Evolutionary conservation across 2,888 invertebrate genomes (phyloP), one percentile per base, ranked within the genome.

Genomic region (Gibbula magus): DNA sequence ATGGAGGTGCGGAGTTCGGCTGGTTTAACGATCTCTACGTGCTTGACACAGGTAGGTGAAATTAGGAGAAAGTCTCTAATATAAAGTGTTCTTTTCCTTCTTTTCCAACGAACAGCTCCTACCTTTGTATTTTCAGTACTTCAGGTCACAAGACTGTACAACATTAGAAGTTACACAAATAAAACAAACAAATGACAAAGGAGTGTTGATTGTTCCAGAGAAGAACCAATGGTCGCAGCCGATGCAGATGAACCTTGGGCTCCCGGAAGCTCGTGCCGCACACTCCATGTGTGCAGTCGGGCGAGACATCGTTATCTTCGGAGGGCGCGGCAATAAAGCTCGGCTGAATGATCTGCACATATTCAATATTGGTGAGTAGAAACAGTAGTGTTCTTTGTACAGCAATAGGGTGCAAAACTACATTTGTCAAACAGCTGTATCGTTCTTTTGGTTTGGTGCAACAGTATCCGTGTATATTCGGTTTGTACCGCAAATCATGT

Each of bases 21-120:
- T 92, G 92, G 92, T 92, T 92, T 80, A 91, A 92, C 86, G 92
- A 92, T 78, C 87, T 92, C 7, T 89, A 85, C 82, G 82, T 90
- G 2, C 89, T 87, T 86, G 88, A 92, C 79, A 91, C 91, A 84
- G 88, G 91, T 91, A 79, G 5, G 45, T 45, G 13, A 3, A 35
- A 5, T 45, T 5, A 10, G 45, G 45, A 13, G 13, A 45, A 45
- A 45, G 13, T 10, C 1, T 13, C 45, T 10, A 8, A 10, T 45
- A 10, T 45, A 10, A 8, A 8, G 1, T 10, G 13, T 45, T 10
- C 13, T 45, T 5, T 45, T 45, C 13, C 32, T 5, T 70, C 35
- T 18, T 1, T 56, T 56, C 1, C 1, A 3, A 56, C 7, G 20
- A 25, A 25, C 20, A 20, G 8, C 13, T 52, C 10, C 10, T 52